Evolutionary conservation across 2,888 invertebrate genomes (phyloP).

Genomic region (Apamea crenata): DNA sequence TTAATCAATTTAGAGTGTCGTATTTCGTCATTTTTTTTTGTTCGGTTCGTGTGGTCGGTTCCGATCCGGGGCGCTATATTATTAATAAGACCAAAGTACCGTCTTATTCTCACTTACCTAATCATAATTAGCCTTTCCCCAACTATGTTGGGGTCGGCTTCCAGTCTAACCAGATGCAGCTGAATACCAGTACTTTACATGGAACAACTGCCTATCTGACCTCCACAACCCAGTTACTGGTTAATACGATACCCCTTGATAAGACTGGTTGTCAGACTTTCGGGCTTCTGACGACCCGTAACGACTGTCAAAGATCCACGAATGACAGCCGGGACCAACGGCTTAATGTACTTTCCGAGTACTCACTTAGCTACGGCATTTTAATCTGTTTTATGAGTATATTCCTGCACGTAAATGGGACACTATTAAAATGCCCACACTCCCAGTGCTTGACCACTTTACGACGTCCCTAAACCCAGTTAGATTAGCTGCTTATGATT

Average conservation of each 20-base stretch:
- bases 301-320: no score
- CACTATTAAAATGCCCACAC: constrained; percentile 35
- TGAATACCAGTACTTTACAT: no score
- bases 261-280: no score
- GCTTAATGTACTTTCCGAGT: no score
- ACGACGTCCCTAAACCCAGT: constrained; percentile 51
- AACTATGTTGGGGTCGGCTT: no score
- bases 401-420: constrained; percentile 10
- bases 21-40: not conserved
- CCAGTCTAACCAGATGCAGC: no score
- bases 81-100: not conserved
- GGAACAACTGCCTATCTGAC: no score
- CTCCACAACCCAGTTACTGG: no score
- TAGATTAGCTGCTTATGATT: constrained; percentile 54
- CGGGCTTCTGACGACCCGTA: no score
- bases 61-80: not conserved
- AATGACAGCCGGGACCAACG: no score
- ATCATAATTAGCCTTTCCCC: no score
- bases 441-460: constrained; percentile 58
- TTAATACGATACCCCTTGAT: no score
- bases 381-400: not conserved
- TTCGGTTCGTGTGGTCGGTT: not conserved
- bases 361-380: not conserved
- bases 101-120: not conserved
- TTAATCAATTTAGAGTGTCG: not conserved